Evolutionary conservation across 2,797 vertebrate species (phyloP).

Genomic region (Urosaurus nigricauda): DNA sequence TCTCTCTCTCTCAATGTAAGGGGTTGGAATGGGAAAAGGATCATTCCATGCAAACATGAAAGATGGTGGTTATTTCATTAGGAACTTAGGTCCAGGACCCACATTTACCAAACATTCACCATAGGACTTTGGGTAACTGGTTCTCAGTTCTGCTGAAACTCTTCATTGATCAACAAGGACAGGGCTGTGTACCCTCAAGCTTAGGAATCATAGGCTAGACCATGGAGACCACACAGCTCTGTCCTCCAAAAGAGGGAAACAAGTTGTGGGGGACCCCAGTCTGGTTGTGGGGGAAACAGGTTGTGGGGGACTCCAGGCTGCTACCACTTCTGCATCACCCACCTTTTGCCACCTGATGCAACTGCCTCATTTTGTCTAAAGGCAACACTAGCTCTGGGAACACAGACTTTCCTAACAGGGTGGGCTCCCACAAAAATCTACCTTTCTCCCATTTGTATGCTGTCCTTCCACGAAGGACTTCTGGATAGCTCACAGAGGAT

Average conservation of each 20-base stretch:
- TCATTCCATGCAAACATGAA: neutral
- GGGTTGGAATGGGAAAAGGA: neutral
- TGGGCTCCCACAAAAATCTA: neutral
- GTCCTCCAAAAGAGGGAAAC: neutral
- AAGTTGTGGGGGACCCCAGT: too few relatives aligned
- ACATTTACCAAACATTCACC: neutral
- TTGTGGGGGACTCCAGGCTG: too few relatives aligned
- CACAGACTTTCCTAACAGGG: neutral
- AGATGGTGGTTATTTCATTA: neutral
- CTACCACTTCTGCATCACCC: neutral
- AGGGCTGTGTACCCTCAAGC: too few relatives aligned
- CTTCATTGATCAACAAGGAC: neutral
- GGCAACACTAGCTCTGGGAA: neutral
- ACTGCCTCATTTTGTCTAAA: neutral
- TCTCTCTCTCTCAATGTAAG: neutral
- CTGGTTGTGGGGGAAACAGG: too few relatives aligned
- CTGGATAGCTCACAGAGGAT: conserved; percentile 3
- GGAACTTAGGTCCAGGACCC: neutral
- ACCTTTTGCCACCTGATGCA: neutral
- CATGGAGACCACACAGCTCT: neutral
- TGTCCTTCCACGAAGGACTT: conserved; percentile 11
- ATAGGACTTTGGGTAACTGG: neutral
- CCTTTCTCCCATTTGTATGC: neutral
- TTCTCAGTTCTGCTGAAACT: neutral
- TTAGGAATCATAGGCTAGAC: neutral